These are phyloP conservation scores for Pristionchus pacificus DNA, from an alignment of 1,140 invertebrate species.

Conservation along the genomic window DNA sequence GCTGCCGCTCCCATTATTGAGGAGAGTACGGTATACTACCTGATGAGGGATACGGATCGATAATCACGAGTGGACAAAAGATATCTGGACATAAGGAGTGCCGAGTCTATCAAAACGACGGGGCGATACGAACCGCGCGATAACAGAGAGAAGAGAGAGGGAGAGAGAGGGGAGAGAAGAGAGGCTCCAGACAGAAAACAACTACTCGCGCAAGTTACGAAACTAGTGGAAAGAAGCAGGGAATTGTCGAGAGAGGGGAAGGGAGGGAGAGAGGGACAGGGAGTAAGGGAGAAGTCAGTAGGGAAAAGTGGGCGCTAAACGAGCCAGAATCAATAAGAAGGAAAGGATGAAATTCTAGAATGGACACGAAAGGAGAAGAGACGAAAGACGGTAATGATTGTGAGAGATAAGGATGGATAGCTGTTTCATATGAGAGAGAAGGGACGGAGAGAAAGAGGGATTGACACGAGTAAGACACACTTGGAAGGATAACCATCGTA, in stretches of 20 bases:
- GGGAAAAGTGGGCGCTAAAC: too few relatives aligned
- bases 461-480: too few relatives aligned
- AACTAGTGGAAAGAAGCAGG: not conserved
- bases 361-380: too few relatives aligned
- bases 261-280: not conserved
- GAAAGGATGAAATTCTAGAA: too few relatives aligned
- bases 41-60: constrained; percentile 2
- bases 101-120: not conserved
- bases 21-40: constrained; percentile 10
- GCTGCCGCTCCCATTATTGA: constrained; percentile 39
- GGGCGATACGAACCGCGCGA: not conserved
- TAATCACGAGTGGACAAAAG: not conserved
- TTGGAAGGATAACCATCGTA: too few relatives aligned
- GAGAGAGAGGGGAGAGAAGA: not conserved
- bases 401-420: too few relatives aligned
- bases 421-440: too few relatives aligned
- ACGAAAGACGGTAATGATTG: too few relatives aligned
- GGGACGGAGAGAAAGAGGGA: too few relatives aligned
- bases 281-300: too few relatives aligned
- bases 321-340: too few relatives aligned
- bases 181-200: not conserved
- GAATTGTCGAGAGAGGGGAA: not conserved
- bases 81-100: not conserved
- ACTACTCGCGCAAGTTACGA: constrained; percentile 13
- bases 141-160: not conserved